Percentiles rank a stretch among this genome's conserved stretches.
These are phyloP conservation scores for Allacma fusca DNA, from an alignment of 2,888 invertebrate genomes.

Conservation along the genomic window DNA sequence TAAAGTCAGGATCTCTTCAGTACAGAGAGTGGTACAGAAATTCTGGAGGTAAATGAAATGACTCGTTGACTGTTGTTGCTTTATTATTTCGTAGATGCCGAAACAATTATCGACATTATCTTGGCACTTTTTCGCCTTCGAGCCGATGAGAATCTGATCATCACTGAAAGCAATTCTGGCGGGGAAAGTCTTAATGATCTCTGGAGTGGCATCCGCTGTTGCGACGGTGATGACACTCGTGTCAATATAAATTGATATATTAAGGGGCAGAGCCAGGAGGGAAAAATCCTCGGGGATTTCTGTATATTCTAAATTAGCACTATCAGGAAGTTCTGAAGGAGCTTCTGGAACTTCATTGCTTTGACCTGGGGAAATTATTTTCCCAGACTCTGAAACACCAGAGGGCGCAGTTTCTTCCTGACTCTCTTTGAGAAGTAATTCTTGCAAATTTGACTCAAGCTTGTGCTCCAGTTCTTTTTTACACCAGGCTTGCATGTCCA, in stretches of 20 bases:
- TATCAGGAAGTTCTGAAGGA: too few relatives aligned
- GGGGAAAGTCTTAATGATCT: neutral
- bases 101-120: neutral
- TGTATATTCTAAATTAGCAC: too few relatives aligned
- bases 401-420: too few relatives aligned
- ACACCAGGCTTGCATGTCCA: too few relatives aligned
- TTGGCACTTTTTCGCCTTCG: neutral
- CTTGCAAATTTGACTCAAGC: too few relatives aligned
- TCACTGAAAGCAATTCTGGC: neutral
- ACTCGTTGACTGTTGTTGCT: slow-evolving; percentile 19
- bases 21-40: slow-evolving; percentile 14
- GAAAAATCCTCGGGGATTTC: too few relatives aligned
- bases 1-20: slow-evolving; percentile 1
- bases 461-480: too few relatives aligned
- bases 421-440: too few relatives aligned
- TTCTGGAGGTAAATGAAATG: slow-evolving; percentile 14
- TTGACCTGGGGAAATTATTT: too few relatives aligned
- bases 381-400: too few relatives aligned
- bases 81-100: neutral
- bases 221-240: neutral
- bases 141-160: slow-evolving; percentile 8
- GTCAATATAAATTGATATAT: neutral
- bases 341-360: too few relatives aligned
- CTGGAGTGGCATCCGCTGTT: neutral
- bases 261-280: neutral